phyloP scores from a whole-genome alignment of 2,888 invertebrate species.

The Hypomecis punctinalis region DNA sequence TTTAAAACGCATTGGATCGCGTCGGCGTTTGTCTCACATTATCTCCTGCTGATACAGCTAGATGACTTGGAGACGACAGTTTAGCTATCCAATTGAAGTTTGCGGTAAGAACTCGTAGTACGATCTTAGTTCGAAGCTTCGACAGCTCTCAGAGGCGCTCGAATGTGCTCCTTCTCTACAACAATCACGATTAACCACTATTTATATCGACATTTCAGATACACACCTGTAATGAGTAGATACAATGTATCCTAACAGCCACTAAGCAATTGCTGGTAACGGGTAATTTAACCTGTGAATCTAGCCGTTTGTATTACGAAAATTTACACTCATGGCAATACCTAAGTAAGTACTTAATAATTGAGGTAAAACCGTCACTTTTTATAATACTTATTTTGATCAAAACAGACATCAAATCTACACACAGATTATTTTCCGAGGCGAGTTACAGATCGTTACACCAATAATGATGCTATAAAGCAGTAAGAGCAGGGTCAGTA shows the following conservation, averaged over 20 bases:
- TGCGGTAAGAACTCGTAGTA: too few relatives aligned
- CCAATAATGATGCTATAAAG: constrained; percentile 19
- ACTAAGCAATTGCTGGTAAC: constrained; percentile 31
- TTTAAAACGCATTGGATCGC: too few relatives aligned
- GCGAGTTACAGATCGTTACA: constrained; percentile 3
- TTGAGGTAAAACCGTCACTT: background rate
- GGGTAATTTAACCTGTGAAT: constrained; percentile 20
- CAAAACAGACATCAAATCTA: too few relatives aligned
- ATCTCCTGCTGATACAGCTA: too few relatives aligned
- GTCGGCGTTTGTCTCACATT: too few relatives aligned
- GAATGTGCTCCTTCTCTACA: constrained; percentile 62
- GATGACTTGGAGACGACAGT: too few relatives aligned
- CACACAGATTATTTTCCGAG: background rate
- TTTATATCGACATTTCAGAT: constrained; percentile 75
- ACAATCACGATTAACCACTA: constrained; percentile 78
- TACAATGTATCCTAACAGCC: constrained; percentile 52
- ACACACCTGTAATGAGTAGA: constrained; percentile 57
- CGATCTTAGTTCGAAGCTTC: constrained; percentile 3
- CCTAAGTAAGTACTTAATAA: background rate
- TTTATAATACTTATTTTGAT: too few relatives aligned
- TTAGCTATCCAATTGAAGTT: too few relatives aligned
- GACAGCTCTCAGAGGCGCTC: constrained; percentile 26
- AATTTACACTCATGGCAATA: background rate
- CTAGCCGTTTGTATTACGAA: constrained; percentile 9
- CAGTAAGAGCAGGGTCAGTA: constrained; percentile 26